Base-by-base conservation (phyloP, 2,797 vertebrate species). In the Neoniphon sammara region DNA sequence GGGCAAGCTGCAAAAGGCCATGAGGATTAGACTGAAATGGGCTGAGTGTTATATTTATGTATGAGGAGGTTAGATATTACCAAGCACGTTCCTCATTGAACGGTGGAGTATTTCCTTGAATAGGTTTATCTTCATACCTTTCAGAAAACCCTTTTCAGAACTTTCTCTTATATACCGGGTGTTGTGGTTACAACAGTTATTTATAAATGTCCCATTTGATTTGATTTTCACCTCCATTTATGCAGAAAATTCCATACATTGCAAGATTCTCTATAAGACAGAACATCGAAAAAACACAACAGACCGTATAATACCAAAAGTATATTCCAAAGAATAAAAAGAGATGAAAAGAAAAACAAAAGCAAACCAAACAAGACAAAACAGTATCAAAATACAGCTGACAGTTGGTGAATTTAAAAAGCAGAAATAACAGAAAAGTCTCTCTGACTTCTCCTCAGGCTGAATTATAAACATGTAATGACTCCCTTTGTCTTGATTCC, bases 51-150 rank as follows among this genome's bases (percentile, higher is more conserved):
- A 89, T 92, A 88, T 91, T 92, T 92, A 92, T 92, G 87, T 83
- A 92, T 91, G 91, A 92, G 90, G 61, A n/a, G 58, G 66, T 90
- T 81, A 91, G 81, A 91, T 92, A 92, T 93, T 87, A 75, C 74
- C 88, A 81, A 80, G 53, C 89, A 91, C 80, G 78, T 59, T 77
- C 81, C 72, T 87, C 63, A 80, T 80, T 83, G 73, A 87, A 81
- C 52, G 67, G 66, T 49, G 30, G 61, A 65, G 58, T 78, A 49
- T 63, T 77, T 55, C 52, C 62, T 71, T 84, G 44, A 85, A 73
- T 20, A 57, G 70, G 68, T 76, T 87, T 73, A 75, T 79, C 59
- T 54, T 66, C 1, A 17, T 65, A 60, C 52, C 66, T 84, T 61
- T 80, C 44, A 64, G n/a, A 85, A 75, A 36, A 67, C 25, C 61